phyloP scores from a whole-genome alignment of 2,888 invertebrate genomes.

The Watsonalla cultraria region DNA sequence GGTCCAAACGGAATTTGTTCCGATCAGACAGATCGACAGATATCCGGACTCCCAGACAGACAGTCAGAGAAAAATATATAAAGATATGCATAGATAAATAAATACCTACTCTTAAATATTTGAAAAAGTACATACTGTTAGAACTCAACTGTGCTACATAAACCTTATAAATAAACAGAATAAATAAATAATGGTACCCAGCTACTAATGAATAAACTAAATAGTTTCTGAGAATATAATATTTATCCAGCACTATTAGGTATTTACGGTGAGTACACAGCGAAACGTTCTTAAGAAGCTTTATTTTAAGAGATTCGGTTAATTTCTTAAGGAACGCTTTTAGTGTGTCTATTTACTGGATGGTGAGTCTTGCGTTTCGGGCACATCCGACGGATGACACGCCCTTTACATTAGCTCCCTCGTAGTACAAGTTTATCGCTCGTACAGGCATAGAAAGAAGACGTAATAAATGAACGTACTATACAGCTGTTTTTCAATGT shows the following conservation, averaged over 20 bases:
- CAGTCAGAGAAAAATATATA: too few relatives aligned
- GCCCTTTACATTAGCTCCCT: constrained; percentile 39
- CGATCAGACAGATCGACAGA: too few relatives aligned
- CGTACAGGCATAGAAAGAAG: too few relatives aligned
- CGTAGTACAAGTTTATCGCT: background rate
- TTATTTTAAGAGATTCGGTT: constrained; percentile 15
- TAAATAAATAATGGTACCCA: background rate
- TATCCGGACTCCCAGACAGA: too few relatives aligned
- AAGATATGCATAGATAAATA: too few relatives aligned
- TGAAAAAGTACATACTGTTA: too few relatives aligned
- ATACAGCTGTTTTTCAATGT: too few relatives aligned
- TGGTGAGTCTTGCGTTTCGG: constrained; percentile 35
- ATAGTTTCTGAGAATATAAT: background rate
- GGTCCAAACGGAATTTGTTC: too few relatives aligned
- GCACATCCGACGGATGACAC: constrained; percentile 37
- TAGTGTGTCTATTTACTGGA: constrained; percentile 27
- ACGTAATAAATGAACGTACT: too few relatives aligned
- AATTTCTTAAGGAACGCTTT: constrained; percentile 34
- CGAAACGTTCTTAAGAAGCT: background rate
- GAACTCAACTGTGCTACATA: too few relatives aligned
- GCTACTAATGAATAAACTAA: background rate
- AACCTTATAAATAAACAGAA: too few relatives aligned
- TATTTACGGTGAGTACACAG: background rate
- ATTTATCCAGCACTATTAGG: background rate
- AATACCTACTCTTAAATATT: too few relatives aligned